phyloP scores from a whole-genome alignment of 1,140 invertebrate genomes.

The Brachystomella parvula region DNA sequence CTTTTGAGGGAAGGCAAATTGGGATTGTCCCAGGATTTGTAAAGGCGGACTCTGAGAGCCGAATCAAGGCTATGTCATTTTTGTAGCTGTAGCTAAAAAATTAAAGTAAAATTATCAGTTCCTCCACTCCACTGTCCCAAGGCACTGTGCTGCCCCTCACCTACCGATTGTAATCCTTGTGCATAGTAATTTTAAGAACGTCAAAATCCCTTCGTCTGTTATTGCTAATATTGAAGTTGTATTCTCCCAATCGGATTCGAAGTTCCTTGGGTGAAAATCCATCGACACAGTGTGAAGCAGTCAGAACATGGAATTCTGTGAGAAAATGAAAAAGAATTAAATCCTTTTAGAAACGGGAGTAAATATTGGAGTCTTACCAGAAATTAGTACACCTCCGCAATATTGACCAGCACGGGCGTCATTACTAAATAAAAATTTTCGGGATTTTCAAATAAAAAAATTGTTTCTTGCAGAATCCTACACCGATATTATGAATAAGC shows the following conservation, averaged over 20 bases:
- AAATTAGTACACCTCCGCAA: conserved; percentile 64
- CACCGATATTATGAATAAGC: too few relatives aligned
- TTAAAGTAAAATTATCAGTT: conserved; percentile 1
- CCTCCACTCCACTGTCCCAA: neutral
- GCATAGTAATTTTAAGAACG: conserved; percentile 55
- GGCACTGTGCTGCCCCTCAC: neutral
- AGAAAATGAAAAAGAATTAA: conserved; percentile 43
- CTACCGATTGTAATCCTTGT: conserved; percentile 52
- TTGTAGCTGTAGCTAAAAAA: conserved; percentile 52
- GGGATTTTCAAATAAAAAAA: too few relatives aligned
- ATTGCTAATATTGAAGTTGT: conserved; percentile 57
- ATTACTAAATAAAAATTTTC: too few relatives aligned
- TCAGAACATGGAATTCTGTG: conserved; percentile 66
- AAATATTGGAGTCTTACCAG: neutral
- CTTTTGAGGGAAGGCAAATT: conserved; percentile 61
- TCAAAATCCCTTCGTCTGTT: conserved; percentile 59
- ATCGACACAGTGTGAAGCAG: conserved; percentile 48
- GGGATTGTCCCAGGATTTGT: conserved; percentile 75
- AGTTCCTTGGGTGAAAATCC: conserved; percentile 52
- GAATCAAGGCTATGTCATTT: conserved; percentile 73
- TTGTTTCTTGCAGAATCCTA: too few relatives aligned
- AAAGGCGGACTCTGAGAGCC: conserved; percentile 55
- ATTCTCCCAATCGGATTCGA: conserved; percentile 66
- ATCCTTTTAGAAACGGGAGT: neutral
- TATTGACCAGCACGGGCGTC: conserved; percentile 43